phyloP scores from a whole-genome alignment of 2,797 vertebrate species.

The Fringilla coelebs region DNA sequence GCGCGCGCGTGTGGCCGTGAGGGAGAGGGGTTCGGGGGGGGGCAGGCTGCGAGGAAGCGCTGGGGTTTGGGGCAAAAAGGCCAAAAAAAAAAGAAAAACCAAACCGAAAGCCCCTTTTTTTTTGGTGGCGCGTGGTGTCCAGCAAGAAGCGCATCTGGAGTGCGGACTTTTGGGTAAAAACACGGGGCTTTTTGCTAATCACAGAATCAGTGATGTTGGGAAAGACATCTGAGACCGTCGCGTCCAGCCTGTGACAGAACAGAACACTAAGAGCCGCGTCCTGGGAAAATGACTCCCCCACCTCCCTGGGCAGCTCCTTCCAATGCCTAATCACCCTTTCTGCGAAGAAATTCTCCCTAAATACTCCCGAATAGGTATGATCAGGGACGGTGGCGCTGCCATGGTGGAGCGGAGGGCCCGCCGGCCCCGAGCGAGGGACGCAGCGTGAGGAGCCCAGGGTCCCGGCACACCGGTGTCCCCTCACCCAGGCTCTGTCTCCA shows the following conservation, averaged over 20 bases:
- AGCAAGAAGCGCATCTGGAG: too few species aligned
- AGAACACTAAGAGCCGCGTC: background rate
- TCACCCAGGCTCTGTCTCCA: background rate
- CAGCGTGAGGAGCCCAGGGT: rapidly evolving
- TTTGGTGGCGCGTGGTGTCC: background rate
- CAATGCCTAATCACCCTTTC: background rate
- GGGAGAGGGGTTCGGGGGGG: too few species aligned
- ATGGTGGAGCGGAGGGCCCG: rapidly evolving
- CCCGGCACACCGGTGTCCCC: background rate
- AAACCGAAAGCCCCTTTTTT: rapidly evolving
- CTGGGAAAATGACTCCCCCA: too few species aligned
- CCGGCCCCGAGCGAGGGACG: background rate
- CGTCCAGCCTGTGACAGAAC: background rate
- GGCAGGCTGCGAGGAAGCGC: too few species aligned
- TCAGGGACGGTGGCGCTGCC: background rate
- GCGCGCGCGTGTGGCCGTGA: background rate
- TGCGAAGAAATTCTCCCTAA: background rate
- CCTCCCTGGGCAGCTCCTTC: background rate
- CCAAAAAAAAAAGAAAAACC: too few species aligned
- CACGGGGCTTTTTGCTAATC: background rate
- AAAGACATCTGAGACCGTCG: background rate
- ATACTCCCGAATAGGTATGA: rapidly evolving
- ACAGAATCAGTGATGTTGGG: background rate
- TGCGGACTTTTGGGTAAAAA: background rate
- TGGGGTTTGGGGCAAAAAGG: background rate